A percentile compares a stretch with the other conserved stretches of the same genome.
Conservation (phyloP, 2,888 invertebrate genomes). For the Catotricha subobsoleta region DNA sequence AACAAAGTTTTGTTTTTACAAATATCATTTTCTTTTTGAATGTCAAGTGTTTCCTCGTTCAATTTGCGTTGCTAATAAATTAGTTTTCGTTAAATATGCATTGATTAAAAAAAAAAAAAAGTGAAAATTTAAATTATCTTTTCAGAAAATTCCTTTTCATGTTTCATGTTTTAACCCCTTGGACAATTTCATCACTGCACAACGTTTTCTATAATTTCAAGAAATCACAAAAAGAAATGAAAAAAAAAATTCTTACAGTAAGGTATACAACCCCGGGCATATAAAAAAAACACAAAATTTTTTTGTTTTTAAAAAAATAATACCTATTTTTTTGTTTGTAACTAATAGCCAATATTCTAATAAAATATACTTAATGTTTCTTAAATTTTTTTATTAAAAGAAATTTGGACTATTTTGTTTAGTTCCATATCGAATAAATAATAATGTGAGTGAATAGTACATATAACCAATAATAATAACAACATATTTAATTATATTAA, state of each 20-base stretch:
- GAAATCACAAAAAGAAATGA: constrained; percentile 3
- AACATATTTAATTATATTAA: no score
- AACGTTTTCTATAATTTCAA: constrained; percentile 20
- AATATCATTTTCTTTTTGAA: constrained; percentile 25
- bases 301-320: neutral
- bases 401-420: no score
- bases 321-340: neutral
- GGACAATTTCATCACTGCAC: constrained; percentile 24
- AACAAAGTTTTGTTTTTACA: constrained; percentile 21
- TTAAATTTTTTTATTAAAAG: no score
- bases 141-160: constrained; percentile 20
- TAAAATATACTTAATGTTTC: no score
- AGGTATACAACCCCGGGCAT: no score
- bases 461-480: no score
- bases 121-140: constrained; percentile 12
- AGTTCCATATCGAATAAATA: no score
- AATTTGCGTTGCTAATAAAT: constrained; percentile 25
- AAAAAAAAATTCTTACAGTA: neutral
- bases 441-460: no score
- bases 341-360: neutral
- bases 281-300: no score
- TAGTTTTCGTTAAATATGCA: constrained; percentile 20
- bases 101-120: no score
- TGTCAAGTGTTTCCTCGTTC: constrained; percentile 24
- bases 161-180: constrained; percentile 25